A percentile compares a stretch with the other conserved stretches of the same genome.
Evolutionary conservation across 2,113 vertebrate species (phyloP).

Genomic region (Ailuropoda melanoleuca): DNA sequence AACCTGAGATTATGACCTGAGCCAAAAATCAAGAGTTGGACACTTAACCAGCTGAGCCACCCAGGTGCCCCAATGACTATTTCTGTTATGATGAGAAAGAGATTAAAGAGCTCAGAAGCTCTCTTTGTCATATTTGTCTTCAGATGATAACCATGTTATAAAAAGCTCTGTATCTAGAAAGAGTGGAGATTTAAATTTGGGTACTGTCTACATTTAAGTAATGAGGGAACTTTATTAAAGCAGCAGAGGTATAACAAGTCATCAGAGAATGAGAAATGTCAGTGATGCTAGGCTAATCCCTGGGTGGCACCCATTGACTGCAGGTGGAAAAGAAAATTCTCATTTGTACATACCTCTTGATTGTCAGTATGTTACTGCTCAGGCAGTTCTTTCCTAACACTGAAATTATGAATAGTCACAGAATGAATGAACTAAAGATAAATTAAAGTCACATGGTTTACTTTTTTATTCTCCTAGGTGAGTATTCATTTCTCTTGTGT

Average conservation of each 20-base stretch:
- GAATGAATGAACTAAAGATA: constrained; percentile 27
- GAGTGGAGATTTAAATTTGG: not conserved
- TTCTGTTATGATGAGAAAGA: not conserved
- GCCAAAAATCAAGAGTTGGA: not conserved
- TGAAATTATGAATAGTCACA: not conserved
- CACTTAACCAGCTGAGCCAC: not conserved
- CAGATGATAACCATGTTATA: not conserved
- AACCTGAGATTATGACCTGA: not conserved
- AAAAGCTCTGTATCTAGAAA: not conserved
- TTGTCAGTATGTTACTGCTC: not conserved
- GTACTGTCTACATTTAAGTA: not conserved
- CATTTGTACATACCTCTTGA: not conserved
- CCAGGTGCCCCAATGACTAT: not conserved
- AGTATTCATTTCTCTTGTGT: not conserved
- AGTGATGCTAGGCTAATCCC: not conserved
- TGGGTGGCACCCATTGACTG: not conserved
- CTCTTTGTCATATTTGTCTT: not conserved
- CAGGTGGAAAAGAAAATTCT: not conserved
- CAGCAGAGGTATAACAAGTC: not conserved
- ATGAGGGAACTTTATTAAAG: constrained; percentile 13
- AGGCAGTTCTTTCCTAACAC: not conserved
- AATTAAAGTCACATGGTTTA: not conserved
- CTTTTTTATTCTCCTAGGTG: not conserved
- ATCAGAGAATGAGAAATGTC: not conserved
- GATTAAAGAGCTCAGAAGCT: not conserved